Evolutionary conservation across 2,888 invertebrate genomes (phyloP), one percentile per base, ranked within the genome.

Genomic region (Erebia aethiops): DNA sequence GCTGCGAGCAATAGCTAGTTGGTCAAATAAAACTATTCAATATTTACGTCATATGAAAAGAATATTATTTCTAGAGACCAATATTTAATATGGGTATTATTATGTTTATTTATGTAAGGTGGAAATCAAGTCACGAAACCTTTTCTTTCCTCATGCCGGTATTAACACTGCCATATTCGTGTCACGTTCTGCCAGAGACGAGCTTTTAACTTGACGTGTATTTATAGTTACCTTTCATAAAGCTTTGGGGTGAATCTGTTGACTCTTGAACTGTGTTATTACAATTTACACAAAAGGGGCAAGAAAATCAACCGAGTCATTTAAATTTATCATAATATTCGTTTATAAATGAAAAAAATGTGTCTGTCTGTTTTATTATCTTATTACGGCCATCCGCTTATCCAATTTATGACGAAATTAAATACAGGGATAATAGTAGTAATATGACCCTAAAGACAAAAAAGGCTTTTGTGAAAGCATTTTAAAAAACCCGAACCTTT

Each of bases 91-190:
- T 5, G 13, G 3, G 1, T 49, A 49, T 49, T 13, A 49, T 49
- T 49, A 9, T 14, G 2, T 49, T 49, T 49, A 52, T 56, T 46
- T 61, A 61, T 61, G 52, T 61, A 61, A 16, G 56, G 46, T 69
- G 56, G 49, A 10, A 26, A 67, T 71, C 51, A 11, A 64, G 80
- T 83, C 86, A 86, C 85, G 86, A 73, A 83, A 79, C 81, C 81
- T 80, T 82, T 84, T 79, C 80, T 83, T 85, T 81, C 76, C 79
- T 79, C 76, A 76, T 81, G 77, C 76, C 75, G 65, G 75, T 75
- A 71, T 75, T 77, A 72, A 60, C 72, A 82, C 79, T 79, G 74
- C 79, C 77, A 2, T 73, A 78, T 77, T 73, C 74, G 74, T 72
- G 78, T 81, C 84, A 84, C 84, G 82, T 79, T 82, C 77, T 72